Base-by-base conservation (phyloP, 2,888 invertebrate species). In the Aporophyla nigra region DNA sequence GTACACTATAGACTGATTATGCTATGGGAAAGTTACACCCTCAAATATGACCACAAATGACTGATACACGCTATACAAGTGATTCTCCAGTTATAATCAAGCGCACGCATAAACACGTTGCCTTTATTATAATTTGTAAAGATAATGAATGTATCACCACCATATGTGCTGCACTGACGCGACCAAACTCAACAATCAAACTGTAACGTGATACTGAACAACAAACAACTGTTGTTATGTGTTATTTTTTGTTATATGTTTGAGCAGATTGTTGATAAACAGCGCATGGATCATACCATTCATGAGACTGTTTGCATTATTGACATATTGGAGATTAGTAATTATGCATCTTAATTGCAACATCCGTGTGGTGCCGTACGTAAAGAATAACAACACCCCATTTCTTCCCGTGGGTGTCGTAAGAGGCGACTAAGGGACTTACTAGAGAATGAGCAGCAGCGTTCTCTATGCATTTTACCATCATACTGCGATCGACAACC, bases 251-350 rank as follows among this genome's bases (percentile, higher is more conserved):
- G 58, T 65, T 14, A 24, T 58, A 16, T 21, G 49, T 62, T 46
- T 59, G 78, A 53, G 58, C 51, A 21, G 71, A n/a, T 74, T 81
- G 70, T 80, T 84, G 82, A 83, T 75, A 87, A 86, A 84, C 80
- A 84, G 53, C 27, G 53, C 27, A 24, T 51, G 24, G 69, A 43
- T 27, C 24, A 62, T 58, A 53, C 1, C 46, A 70, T 61, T 49
- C 24, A 21, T 70, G 27, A 53, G 14, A 59, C 49, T 71, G 63
- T 73, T 68, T 73, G 56, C 68, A 76, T 81, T 71, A 27, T 65
- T 65, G 19, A 19, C 19, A 53, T 73, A 24, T 27, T 69, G 0
- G 4, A 16, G 7, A 21, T 68, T 21, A 54, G 61, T 19, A 33
- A 19, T 33, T 5, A 46, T 40, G 56, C n/a, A 54, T 27, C 19